These are phyloP conservation scores for Exocentrus adspersus DNA, from an alignment of 2,888 invertebrate species.

Conservation along the genomic window DNA sequence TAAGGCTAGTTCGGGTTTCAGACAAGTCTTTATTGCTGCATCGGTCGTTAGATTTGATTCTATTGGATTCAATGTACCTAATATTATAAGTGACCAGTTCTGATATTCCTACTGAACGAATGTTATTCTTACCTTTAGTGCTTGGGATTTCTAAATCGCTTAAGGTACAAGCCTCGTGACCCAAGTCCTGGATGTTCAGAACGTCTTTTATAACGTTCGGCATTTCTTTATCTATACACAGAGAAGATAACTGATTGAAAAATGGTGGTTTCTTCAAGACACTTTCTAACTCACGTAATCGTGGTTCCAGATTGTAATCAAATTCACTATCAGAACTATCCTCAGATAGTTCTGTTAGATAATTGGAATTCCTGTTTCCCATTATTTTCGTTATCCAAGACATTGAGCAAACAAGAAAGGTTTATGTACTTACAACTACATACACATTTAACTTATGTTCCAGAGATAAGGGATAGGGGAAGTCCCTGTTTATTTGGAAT, in stretches of 20 bases:
- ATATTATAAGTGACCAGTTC: too few species aligned
- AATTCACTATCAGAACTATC: constrained; percentile 18
- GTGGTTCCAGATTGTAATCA: constrained; percentile 11
- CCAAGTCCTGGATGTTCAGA: too few species aligned
- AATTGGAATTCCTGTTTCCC: constrained; percentile 15
- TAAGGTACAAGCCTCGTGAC: too few species aligned
- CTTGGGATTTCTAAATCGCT: too few species aligned
- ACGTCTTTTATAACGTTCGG: too few species aligned
- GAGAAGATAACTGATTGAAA: neutral
- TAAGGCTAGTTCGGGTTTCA: constrained; percentile 30
- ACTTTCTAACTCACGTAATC: neutral
- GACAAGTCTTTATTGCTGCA: constrained; percentile 34
- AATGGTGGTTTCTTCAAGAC: too few species aligned
- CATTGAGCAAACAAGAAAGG: neutral
- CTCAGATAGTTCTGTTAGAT: constrained; percentile 20
- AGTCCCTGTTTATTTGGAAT: too few species aligned
- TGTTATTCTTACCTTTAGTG: too few species aligned
- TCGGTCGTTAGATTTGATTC: constrained; percentile 29
- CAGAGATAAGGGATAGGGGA: neutral
- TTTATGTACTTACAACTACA: neutral
- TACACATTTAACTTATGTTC: neutral
- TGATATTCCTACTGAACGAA: too few species aligned
- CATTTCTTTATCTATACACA: too few species aligned
- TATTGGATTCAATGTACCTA: too few species aligned
- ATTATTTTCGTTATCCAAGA: neutral